Evolutionary conservation across 2,113 vertebrate genomes (phyloP).

Genomic region (Zosterops japonicus): DNA sequence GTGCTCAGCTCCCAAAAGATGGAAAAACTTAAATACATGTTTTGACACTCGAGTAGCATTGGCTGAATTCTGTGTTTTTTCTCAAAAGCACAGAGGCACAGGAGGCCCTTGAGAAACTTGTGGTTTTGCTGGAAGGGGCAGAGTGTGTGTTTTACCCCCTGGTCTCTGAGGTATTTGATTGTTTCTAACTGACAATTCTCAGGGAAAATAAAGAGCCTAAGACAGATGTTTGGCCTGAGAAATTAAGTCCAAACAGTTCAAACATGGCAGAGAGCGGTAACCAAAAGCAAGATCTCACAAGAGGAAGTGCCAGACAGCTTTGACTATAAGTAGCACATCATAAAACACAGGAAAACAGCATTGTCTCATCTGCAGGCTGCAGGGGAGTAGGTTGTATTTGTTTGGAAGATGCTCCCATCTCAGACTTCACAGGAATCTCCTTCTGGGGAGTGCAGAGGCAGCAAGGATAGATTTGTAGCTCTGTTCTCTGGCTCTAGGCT

Average conservation of each 20-base stretch:
- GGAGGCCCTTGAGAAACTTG: background rate
- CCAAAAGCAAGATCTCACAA: background rate
- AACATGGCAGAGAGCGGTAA: background rate
- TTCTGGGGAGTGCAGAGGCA: background rate
- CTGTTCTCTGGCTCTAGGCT: background rate
- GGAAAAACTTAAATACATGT: background rate
- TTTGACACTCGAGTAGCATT: background rate
- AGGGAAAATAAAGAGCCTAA: background rate
- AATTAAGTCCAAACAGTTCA: background rate
- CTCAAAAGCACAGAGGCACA: background rate
- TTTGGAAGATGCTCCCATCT: background rate
- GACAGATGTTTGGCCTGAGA: background rate
- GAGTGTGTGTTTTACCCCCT: background rate
- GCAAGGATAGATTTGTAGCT: background rate
- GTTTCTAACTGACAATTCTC: background rate
- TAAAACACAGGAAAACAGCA: background rate
- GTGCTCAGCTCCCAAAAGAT: background rate
- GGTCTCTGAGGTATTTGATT: background rate
- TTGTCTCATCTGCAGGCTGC: background rate
- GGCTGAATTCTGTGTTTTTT: background rate
- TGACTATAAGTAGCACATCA: background rate
- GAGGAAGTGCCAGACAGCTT: background rate
- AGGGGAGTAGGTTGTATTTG: background rate
- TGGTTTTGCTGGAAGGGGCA: background rate
- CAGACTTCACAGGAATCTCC: background rate